Percentiles rank a stretch among this genome's conserved stretches.
phyloP scores from a whole-genome alignment of 2,113 vertebrate species.

The Aythya baeri region DNA sequence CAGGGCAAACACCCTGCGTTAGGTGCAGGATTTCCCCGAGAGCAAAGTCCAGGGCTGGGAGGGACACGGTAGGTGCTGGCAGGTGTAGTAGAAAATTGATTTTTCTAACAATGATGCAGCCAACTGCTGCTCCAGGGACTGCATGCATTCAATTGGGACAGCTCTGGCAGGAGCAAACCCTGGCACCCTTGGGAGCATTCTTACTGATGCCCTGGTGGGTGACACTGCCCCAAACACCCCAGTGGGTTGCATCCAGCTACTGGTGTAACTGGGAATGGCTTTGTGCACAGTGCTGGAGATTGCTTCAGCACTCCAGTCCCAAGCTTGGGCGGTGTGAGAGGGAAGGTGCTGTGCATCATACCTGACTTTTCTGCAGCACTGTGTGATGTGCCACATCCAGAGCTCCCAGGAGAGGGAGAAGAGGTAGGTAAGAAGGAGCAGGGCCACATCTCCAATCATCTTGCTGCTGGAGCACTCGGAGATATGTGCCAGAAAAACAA shows the following conservation, averaged over 20 bases:
- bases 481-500: background rate
- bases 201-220: too few species aligned
- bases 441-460: background rate
- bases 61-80: background rate
- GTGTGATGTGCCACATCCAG: background rate
- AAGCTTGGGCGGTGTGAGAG: background rate
- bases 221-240: too few species aligned
- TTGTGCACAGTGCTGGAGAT: background rate
- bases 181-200: accelerated
- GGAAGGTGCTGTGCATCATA: background rate
- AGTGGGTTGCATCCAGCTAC: background rate
- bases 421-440: background rate
- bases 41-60: background rate
- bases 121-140: accelerated
- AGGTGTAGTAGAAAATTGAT: background rate
- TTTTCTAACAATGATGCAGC: background rate
- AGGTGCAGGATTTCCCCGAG: background rate
- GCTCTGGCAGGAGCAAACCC: background rate
- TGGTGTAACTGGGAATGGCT: background rate
- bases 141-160: background rate
- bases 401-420: background rate
- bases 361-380: background rate
- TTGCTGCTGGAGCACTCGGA: background rate
- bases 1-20: background rate
- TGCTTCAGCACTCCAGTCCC: background rate